Base-by-base conservation (phyloP, 1,140 invertebrate species). In the Protaetia brevitarsis region DNA sequence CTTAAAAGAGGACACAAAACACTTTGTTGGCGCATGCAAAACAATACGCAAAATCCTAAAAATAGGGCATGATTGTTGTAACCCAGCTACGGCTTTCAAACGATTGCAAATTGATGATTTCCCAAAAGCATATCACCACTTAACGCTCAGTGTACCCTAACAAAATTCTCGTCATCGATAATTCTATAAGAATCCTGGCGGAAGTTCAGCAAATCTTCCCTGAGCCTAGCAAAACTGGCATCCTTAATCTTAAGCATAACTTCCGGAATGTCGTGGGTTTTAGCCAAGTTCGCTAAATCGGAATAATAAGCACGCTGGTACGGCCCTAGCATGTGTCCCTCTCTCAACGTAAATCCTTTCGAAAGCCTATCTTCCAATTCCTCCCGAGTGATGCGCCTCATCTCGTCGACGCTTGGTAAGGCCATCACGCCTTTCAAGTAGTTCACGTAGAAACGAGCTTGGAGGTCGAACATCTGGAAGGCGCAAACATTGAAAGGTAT, bases 391-490 rank as follows among this genome's bases (percentile, higher is more conserved):
- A 89, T 87, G 2, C 70, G 69, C 2, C 83, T 63, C 89, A 92
- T 90, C 62, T 81, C 78, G 56, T 85, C 80, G 66, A 79, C 79
- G 11, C 76, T 69, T 1, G 87, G 88, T 8, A 90, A 74, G 11
- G 29, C 37, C 31, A 82, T 68, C 7, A 72, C 71, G 0, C 82
- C 82, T 64, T 81, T 80, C 3, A 89, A 71, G 36, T 81, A 67
- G 36, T 82, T 80, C 16, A 89, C 65, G 65, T 83, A 85, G 74
- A 83, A 88, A 56, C 80, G 75, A 4, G 84, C 77, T 81, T 91
- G 89, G 41, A 86, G 78, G 69, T 92, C 82, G 78, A 90, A 91
- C 71, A 88, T 78, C 13, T 86, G 85, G 74, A 91, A 91, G 0
- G 89, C 86, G 57, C 87, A 78, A 1, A 88, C 82, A 34, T 74